Base-by-base conservation (phyloP, 2,888 invertebrate genomes). In the Apodemia zela region DNA sequence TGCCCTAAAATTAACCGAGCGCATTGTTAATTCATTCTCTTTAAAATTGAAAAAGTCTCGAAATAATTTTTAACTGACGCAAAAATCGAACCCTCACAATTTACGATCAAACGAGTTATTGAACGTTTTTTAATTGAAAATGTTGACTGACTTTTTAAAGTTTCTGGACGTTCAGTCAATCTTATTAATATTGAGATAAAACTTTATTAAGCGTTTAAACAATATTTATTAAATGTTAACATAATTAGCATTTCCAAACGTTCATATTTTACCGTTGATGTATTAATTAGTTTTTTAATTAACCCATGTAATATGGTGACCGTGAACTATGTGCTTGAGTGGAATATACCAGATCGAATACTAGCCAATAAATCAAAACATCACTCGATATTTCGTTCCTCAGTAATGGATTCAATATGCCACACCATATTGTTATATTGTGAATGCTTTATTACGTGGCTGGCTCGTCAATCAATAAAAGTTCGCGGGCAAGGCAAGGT, bases 401-500 rank as follows among this genome's bases (percentile, higher is more conserved):
- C 2, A 25, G n/a, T 54, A 25, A 25, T 54, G 11, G 21, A 54
- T 54, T 54, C 29, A 54, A 29, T 54, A 25, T 54, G 54, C 54
- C 54, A 15, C 15, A 51, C 25, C 25, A 25, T 3, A 18, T 65
- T 69, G 65, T 66, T 62, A 67, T 68, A 25, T 25, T 21, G 54
- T 54, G 13, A 29, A 54, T 54, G 54, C 21, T 54, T 54, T 54
- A 54, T 54, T 25, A 54, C 15, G 15, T 54, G 54, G 68, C 61
- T 57, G 60, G 45, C 67, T 66, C 65, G 69, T 66, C 69, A 67
- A 66, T 63, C 66, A 63, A 68, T 66, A 66, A 66, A 67, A 69
- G 72, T 76, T 79, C 82, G 78, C 76, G 77, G 75, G 70, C 77
- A 79, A 78, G 76, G 73, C 69, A 71, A 38, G 38, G 73, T 82